Evolutionary conservation across 2,888 invertebrate species (phyloP), one percentile per base, ranked within the genome.

Genomic region (Drosophila neutralis): DNA sequence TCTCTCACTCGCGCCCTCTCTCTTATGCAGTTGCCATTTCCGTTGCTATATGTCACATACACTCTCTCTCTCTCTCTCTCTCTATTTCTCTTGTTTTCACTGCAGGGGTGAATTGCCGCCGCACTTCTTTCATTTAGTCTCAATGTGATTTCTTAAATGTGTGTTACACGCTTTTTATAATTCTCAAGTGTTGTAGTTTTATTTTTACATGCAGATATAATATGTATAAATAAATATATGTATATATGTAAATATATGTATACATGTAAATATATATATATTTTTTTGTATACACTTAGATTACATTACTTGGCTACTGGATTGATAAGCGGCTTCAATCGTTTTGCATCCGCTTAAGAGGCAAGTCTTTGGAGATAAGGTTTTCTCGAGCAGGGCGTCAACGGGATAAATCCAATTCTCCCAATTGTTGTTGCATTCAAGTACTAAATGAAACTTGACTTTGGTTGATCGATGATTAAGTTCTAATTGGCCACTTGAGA

Each of bases 91-190:
- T n/a, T n/a, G 40, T 40, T 45, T 38, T 35, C 80, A 62, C 68
- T 69, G 60, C 77, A 70, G 87, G 89, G 88, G 65, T 84, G 82
- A 78, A 70, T 67, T 89, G 70, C 33, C 64, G 69, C 10, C 65
- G 80, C 60, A 67, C 71, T 73, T 77, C 74, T 72, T 73, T 62
- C 69, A 87, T 78, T 81, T 75, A 61, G 52, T 74, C n/a, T 1
- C 31, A 49, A 57, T 53, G 68, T 73, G 48, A 38, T 58, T 76
- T 60, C 52, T 63, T 68, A 42, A 76, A 79, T 68, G 33, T 48
- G 75, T 45, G 53, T 68, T 15, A 35, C 76, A 52, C 61, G 52
- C 40, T 24, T 31, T 31, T 57, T 35, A 48, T 58, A 63, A 59
- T 36, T 57, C 24, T 36, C 8, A 59, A 59, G 56, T 56, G 36